Evolutionary conservation across 2,797 vertebrate species (phyloP).

Genomic region (Brachymystax lenok): DNA sequence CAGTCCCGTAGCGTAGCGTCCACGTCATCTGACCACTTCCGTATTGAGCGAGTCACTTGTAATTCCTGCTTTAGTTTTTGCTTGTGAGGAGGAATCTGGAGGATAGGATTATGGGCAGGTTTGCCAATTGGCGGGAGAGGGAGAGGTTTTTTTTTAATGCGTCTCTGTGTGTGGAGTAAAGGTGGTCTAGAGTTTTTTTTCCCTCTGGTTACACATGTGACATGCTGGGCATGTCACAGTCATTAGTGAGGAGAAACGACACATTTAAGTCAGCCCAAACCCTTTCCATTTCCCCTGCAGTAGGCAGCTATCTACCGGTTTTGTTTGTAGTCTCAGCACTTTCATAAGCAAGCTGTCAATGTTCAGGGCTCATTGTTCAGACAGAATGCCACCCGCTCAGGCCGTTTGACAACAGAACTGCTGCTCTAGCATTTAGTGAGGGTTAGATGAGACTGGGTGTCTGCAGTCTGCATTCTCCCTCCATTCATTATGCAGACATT

Average conservation of each 20-base stretch:
- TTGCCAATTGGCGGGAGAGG: too few relatives aligned
- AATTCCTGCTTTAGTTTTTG: too few relatives aligned
- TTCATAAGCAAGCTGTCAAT: constrained; percentile 33
- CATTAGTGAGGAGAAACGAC: not conserved
- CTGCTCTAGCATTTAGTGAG: constrained; percentile 67
- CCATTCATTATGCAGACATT: constrained; percentile 58
- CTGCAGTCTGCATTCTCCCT: constrained; percentile 20
- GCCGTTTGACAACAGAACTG: constrained; percentile 55
- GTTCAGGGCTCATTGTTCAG: constrained; percentile 56
- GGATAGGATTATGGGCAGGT: too few relatives aligned
- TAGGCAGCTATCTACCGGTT: not conserved
- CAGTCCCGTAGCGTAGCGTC: too few relatives aligned
- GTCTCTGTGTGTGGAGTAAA: too few relatives aligned
- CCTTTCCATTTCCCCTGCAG: not conserved
- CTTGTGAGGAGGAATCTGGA: too few relatives aligned
- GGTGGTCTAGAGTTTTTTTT: too few relatives aligned
- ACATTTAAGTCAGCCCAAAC: not conserved
- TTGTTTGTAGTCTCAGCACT: constrained; percentile 19
- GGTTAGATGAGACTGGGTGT: constrained; percentile 50
- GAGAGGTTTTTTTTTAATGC: too few relatives aligned
- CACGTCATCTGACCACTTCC: too few relatives aligned
- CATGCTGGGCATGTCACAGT: too few relatives aligned
- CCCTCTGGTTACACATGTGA: too few relatives aligned
- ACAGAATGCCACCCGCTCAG: constrained; percentile 33
- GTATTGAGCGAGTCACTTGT: too few relatives aligned